phyloP scores from a whole-genome alignment of 2,797 vertebrate genomes.

The Anabas testudineus region DNA sequence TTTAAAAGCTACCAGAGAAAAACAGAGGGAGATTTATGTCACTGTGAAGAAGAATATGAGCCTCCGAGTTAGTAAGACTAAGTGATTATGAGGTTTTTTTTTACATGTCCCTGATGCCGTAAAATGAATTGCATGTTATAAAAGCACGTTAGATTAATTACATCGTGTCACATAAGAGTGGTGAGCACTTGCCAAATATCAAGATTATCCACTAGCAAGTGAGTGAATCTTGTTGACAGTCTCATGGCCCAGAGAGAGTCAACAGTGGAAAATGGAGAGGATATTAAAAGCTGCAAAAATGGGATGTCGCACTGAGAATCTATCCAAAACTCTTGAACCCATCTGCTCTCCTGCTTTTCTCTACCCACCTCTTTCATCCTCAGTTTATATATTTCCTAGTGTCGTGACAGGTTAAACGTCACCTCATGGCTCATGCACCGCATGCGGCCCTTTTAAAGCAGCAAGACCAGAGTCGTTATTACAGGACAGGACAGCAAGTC shows the following conservation, averaged over 20 bases:
- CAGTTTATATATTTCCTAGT: slow-evolving; percentile 3
- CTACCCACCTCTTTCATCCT: slow-evolving; percentile 5
- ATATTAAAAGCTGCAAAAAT: slow-evolving; percentile 44
- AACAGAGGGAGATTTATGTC: slow-evolving; percentile 60
- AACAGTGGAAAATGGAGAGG: slow-evolving; percentile 29
- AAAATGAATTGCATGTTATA: slow-evolving; percentile 56
- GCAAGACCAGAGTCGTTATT: slow-evolving; percentile 11
- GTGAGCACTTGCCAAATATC: slow-evolving; percentile 41
- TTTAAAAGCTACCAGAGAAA: slow-evolving; percentile 46
- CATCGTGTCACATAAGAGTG: slow-evolving; percentile 38
- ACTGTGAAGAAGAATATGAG: slow-evolving; percentile 30
- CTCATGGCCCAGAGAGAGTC: slow-evolving; percentile 32
- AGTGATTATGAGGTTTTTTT: slow-evolving; percentile 60
- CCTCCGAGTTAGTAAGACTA: slow-evolving; percentile 45
- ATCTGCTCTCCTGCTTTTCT: not conserved
- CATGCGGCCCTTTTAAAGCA: slow-evolving; percentile 35
- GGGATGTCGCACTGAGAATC: slow-evolving; percentile 13
- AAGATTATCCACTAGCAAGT: slow-evolving; percentile 51
- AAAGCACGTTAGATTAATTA: slow-evolving; percentile 62
- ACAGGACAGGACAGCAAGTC: slow-evolving; percentile 9
- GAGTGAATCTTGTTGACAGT: slow-evolving; percentile 58
- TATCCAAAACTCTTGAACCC: slow-evolving; percentile 29
- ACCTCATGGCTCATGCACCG: slow-evolving; percentile 1
- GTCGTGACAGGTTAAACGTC: slow-evolving; percentile 27
- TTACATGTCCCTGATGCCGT: slow-evolving; percentile 53